phyloP scores from a whole-genome alignment of 2,113 vertebrate genomes.

The Pollachius pollachius region DNA sequence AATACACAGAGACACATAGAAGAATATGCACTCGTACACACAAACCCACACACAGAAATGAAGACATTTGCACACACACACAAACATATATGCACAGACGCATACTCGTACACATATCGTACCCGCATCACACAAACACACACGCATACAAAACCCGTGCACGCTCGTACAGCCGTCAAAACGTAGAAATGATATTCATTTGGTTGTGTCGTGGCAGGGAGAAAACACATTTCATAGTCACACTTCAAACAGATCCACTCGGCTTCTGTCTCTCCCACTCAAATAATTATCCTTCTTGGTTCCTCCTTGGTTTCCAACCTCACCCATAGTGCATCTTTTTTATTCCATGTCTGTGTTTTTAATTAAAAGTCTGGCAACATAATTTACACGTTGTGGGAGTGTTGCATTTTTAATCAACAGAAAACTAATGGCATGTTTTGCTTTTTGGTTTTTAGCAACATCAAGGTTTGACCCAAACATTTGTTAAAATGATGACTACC shows the following conservation, averaged over 20 bases:
- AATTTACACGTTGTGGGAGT: conserved; percentile 6
- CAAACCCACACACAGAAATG: too few relatives aligned
- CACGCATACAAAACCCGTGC: neutral
- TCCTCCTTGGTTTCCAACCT: conserved; percentile 27
- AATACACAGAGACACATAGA: neutral
- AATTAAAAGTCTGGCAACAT: conserved; percentile 58
- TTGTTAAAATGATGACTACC: conserved; percentile 29
- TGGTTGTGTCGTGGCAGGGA: neutral
- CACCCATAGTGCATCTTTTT: conserved; percentile 34
- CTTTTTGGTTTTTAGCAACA: conserved; percentile 31
- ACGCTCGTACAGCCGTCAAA: neutral
- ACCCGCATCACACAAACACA: neutral
- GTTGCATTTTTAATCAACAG: conserved; percentile 44
- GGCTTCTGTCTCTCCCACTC: neutral
- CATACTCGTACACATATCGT: too few relatives aligned
- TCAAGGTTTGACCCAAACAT: conserved; percentile 18
- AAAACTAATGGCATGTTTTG: conserved; percentile 47
- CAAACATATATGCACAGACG: neutral
- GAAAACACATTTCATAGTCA: conserved; percentile 2
- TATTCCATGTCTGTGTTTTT: conserved; percentile 37
- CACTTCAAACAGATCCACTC: neutral
- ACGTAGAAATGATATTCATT: conserved; percentile 14
- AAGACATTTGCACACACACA: too few relatives aligned
- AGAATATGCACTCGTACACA: neutral
- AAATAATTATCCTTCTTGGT: too few relatives aligned